These are phyloP conservation scores for Syngnathus floridae DNA, from an alignment of 2,113 vertebrate species.

Conservation along the genomic window DNA sequence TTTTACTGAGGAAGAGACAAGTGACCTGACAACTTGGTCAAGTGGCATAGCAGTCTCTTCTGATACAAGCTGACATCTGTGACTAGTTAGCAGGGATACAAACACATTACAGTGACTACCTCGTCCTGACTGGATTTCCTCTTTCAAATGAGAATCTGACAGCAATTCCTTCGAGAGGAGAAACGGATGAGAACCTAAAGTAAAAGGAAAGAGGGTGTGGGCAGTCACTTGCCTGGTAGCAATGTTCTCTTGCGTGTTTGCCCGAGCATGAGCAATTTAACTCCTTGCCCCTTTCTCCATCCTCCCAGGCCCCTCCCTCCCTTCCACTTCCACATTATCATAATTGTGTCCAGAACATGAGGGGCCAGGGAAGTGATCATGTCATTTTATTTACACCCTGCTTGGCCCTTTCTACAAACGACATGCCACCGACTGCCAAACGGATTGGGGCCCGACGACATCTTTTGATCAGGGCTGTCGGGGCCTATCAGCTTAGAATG, in stretches of 20 bases:
- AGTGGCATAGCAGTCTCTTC: slow-evolving; percentile 12
- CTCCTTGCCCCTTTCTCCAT: slow-evolving; percentile 72
- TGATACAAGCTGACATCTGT: slow-evolving; percentile 51
- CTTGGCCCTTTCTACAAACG: slow-evolving; percentile 95
- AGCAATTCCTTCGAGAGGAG: slow-evolving; percentile 68
- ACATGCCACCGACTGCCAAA: slow-evolving; percentile 96
- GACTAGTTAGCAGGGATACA: slow-evolving; percentile 68
- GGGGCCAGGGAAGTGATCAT: slow-evolving; percentile 99
- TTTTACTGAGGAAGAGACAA: slow-evolving; percentile 23
- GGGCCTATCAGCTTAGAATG: slow-evolving; percentile 98
- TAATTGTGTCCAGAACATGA: slow-evolving; percentile 99
- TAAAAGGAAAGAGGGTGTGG: slow-evolving; percentile 56
- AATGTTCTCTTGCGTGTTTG: slow-evolving; percentile 76
- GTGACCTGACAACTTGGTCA: slow-evolving; percentile 46
- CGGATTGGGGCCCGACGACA: slow-evolving; percentile 91
- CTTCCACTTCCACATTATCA: slow-evolving; percentile 84
- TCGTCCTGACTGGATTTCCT: slow-evolving; percentile 81
- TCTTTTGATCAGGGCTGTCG: slow-evolving; percentile 99
- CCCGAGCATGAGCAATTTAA: slow-evolving; percentile 66
- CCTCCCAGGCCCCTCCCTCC: slow-evolving; percentile 68
- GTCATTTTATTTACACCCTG: slow-evolving; percentile 99
- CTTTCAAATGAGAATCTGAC: slow-evolving; percentile 75
- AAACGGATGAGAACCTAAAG: slow-evolving; percentile 22
- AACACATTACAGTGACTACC: slow-evolving; percentile 72
- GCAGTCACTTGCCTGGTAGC: slow-evolving; percentile 13